Evolutionary conservation across 2,113 vertebrate genomes (phyloP).

Genomic region (Passerina amoena): DNA sequence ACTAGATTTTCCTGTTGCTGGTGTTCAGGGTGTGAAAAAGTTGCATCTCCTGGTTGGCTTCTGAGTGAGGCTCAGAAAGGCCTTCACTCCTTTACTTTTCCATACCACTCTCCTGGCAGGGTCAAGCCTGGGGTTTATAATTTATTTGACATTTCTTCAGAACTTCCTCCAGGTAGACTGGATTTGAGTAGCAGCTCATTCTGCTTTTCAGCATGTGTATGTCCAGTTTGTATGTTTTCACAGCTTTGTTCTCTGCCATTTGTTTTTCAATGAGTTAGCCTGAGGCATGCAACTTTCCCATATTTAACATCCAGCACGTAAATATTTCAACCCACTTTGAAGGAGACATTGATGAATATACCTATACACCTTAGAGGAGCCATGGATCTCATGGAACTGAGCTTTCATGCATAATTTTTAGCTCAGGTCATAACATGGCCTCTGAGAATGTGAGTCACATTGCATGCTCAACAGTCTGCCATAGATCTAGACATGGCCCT

Average conservation of each 20-base stretch:
- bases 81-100: background rate
- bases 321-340: background rate
- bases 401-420: background rate
- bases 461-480: background rate
- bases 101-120: background rate
- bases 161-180: background rate
- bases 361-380: background rate
- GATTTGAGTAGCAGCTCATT: background rate
- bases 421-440: fast-evolving
- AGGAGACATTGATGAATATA: background rate
- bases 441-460: background rate
- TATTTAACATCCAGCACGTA: background rate
- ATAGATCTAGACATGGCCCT: background rate
- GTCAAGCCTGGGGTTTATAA: background rate
- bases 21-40: background rate
- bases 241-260: background rate
- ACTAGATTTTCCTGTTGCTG: background rate
- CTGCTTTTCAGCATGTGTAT: background rate
- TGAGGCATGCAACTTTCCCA: background rate
- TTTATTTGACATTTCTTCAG: background rate
- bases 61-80: background rate
- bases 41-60: background rate
- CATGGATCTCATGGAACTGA: background rate
- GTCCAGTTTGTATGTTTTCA: background rate
- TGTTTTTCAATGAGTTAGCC: background rate